Conservation (phyloP, 2,797 vertebrate genomes). For the Fundulus diaphanus region DNA sequence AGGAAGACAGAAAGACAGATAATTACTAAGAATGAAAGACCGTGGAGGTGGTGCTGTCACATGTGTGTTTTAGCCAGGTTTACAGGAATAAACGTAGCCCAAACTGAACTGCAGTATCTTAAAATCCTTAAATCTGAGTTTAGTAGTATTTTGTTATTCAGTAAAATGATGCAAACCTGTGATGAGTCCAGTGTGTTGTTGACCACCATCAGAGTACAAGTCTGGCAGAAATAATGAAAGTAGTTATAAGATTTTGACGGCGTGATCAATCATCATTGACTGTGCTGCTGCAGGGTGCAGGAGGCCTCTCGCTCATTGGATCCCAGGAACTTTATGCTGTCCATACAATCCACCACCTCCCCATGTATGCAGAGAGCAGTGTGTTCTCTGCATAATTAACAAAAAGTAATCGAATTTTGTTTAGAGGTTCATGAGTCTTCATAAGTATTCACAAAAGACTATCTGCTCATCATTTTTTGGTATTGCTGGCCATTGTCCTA, state of each 20-base stretch:
- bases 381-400: too few relatives aligned
- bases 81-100: conserved; percentile 18
- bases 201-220: conserved; percentile 25
- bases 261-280: conserved; percentile 77
- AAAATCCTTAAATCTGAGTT: conserved; percentile 25
- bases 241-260: conserved; percentile 67
- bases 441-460: too few relatives aligned
- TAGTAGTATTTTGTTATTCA: conserved; percentile 13
- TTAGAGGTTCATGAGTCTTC: too few relatives aligned
- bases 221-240: conserved; percentile 66
- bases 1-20: conserved; percentile 45
- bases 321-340: too few relatives aligned
- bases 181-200: conserved; percentile 36
- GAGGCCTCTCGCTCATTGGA: conserved; percentile 57
- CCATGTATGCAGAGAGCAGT: too few relatives aligned
- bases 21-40: conserved; percentile 52
- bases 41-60: conserved; percentile 11
- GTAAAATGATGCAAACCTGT: conserved; percentile 27
- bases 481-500: too few relatives aligned
- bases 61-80: conserved; percentile 25
- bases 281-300: conserved; percentile 59
- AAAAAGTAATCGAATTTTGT: too few relatives aligned
- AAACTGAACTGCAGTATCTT: conserved; percentile 13
- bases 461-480: too few relatives aligned
- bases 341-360: too few relatives aligned